These are phyloP conservation scores for Disparrhopalites patrizii DNA, from an alignment of 2,888 invertebrate species.

Conservation along the genomic window DNA sequence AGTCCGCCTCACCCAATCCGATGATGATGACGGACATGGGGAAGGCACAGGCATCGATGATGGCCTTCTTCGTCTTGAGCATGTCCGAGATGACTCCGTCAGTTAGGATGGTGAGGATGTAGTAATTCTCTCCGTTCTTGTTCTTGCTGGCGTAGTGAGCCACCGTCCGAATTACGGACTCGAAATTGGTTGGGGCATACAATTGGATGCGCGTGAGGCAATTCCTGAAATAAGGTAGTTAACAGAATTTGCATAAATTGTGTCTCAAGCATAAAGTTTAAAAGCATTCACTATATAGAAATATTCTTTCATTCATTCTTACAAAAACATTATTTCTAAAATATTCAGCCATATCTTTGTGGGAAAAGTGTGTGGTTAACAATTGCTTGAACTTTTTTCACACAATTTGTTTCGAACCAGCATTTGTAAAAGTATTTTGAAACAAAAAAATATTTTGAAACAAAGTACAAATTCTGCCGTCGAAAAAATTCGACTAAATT, in stretches of 20 bases:
- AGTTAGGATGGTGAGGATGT: conserved; percentile 57
- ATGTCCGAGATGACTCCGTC: conserved; percentile 60
- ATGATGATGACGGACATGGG: conserved; percentile 62
- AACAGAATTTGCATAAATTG: not conserved
- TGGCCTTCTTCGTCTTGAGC: conserved; percentile 54
- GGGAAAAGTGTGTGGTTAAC: no score
- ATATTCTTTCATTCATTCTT: no score
- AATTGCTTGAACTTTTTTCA: no score
- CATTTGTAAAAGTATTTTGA: no score
- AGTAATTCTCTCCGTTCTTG: conserved; percentile 54
- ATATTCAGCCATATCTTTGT: no score
- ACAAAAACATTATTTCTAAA: no score
- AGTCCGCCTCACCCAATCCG: conserved; percentile 58
- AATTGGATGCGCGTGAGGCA: conserved; percentile 55
- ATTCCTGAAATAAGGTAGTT: conserved; percentile 46
- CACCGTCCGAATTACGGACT: conserved; percentile 55
- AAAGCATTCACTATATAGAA: no score
- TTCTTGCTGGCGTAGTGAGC: conserved; percentile 49
- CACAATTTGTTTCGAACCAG: no score
- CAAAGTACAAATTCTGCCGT: no score
- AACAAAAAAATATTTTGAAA: no score
- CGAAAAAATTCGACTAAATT: no score
- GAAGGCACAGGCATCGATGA: conserved; percentile 55
- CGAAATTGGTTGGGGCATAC: conserved; percentile 58
- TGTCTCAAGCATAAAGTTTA: not conserved